Percentiles rank a stretch among this genome's conserved stretches.
Conservation (phyloP, 2,888 invertebrate species). For the Cosmia pyralina region DNA sequence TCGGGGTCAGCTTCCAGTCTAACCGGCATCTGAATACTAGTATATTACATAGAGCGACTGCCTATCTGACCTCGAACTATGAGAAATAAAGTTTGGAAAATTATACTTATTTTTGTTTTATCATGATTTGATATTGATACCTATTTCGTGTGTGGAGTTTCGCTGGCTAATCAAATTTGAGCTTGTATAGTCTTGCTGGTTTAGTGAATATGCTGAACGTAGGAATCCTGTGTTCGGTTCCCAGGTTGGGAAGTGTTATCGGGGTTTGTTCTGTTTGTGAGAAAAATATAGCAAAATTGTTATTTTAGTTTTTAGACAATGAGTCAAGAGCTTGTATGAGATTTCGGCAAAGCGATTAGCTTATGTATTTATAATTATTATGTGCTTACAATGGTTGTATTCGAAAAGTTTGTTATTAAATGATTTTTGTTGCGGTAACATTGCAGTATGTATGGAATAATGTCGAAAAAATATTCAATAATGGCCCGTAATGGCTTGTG, state of each 20-base stretch:
- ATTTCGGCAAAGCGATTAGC: constrained; percentile 43
- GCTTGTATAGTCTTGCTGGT: background rate
- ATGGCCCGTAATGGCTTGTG: background rate
- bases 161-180: background rate
- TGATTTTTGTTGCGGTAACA: background rate
- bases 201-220: too few relatives aligned
- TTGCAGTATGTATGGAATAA: constrained; percentile 28
- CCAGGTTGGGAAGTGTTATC: too few relatives aligned
- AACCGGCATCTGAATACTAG: too few relatives aligned
- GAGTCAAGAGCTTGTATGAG: constrained; percentile 20
- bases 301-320: background rate
- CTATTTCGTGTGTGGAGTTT: background rate
- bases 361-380: constrained; percentile 35
- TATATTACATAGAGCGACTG: too few relatives aligned
- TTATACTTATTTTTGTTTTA: too few relatives aligned
- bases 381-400: constrained; percentile 52
- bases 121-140: too few relatives aligned
- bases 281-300: background rate
- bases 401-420: constrained; percentile 6
- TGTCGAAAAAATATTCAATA: background rate
- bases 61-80: too few relatives aligned
- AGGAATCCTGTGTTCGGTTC: background rate
- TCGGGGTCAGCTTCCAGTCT: too few relatives aligned
- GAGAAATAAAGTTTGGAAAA: too few relatives aligned
- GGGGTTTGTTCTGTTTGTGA: background rate